Base-by-base conservation (phyloP, 2,888 invertebrate species). In the Aspidiotus rigidus region DNA sequence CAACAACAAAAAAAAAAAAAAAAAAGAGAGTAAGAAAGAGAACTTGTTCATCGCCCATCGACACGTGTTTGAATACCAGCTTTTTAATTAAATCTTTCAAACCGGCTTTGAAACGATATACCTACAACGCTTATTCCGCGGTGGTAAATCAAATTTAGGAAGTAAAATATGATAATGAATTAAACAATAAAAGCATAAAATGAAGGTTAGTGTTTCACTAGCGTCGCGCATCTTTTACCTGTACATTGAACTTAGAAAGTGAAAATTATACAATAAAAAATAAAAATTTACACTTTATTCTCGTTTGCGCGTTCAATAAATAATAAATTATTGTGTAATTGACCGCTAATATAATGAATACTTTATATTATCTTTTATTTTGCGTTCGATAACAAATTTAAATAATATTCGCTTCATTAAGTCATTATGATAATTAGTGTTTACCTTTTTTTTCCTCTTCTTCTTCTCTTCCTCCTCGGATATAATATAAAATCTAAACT, bases 271-370 rank as follows among this genome's bases (percentile, higher is more conserved):
- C 11, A 49, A 49, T 49, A 49, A n/a, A 49, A 49, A 13, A 13
- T 49, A 49, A 11, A 11, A 28, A 13, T 28, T 39, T 28, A 17
- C 56, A 49, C 56, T 56, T 55, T 41, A 55, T 42, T 41, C 64
- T 54, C 40, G 57, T 67, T 67, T 49, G 59, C 67, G 60, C 60
- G 28, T 67, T 67, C 67, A 67, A 67, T 67, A 67, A 59, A 60
- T 60, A 67, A 67, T 67, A 67, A 67, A 67, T 67, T 67, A 67
- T 39, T 53, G 42, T 67, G 59, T 67, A 67, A 67, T 67, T 67
- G 60, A 49, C 49, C 49, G 10, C 49, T 49, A 49, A 28, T 28
- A 28, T 28, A 28, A 28, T 28, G 28, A 28, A 28, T 28, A 28
- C 28, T 28, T 28, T 28, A 28, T 28, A 28, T 28, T 28, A 28